A percentile compares a stretch with the other conserved stretches of the same genome.
Evolutionary conservation across 2,888 invertebrate species (phyloP).

Genomic region (Pediacus dermestoides): DNA sequence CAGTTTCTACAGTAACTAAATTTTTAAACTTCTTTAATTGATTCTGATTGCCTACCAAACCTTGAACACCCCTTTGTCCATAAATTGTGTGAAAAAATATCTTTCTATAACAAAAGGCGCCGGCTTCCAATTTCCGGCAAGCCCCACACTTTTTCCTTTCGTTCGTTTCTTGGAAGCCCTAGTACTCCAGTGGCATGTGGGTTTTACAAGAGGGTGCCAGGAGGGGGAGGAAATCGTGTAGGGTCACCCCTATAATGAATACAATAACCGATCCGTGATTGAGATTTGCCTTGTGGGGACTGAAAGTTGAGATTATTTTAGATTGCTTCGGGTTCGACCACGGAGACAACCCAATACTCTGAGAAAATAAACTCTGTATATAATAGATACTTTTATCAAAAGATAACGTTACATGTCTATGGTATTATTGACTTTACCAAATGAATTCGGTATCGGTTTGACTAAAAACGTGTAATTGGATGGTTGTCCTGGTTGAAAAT

Average conservation of each 20-base stretch:
- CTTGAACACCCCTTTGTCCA: too few species aligned
- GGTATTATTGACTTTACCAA: slow-evolving; percentile 3
- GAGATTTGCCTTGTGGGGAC: slow-evolving; percentile 19
- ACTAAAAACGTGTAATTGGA: too few species aligned
- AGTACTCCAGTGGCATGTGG: slow-evolving; percentile 12
- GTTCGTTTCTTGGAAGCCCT: too few species aligned
- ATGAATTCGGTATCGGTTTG: too few species aligned
- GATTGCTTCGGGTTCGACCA: slow-evolving; percentile 16
- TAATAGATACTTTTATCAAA: too few species aligned
- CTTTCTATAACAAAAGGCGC: too few species aligned
- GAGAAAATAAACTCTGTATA: slow-evolving; percentile 27
- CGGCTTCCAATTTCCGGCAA: slow-evolving; percentile 28
- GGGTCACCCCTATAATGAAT: slow-evolving; percentile 24
- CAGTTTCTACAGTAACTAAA: too few species aligned
- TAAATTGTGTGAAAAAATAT: too few species aligned
- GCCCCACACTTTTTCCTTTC: too few species aligned
- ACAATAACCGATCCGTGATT: slow-evolving; percentile 25
- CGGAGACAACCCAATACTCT: slow-evolving; percentile 23
- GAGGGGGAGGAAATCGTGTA: slow-evolving; percentile 13
- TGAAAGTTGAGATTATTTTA: slow-evolving; percentile 19
- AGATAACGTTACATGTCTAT: slow-evolving; percentile 24
- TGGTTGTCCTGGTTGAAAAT: too few species aligned
- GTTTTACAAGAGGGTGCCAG: slow-evolving; percentile 11
- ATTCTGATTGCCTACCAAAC: too few species aligned
- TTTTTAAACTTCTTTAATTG: too few species aligned